Conservation (phyloP, 2,888 invertebrate species). For the Lepidocyrtinus sp. region DNA sequence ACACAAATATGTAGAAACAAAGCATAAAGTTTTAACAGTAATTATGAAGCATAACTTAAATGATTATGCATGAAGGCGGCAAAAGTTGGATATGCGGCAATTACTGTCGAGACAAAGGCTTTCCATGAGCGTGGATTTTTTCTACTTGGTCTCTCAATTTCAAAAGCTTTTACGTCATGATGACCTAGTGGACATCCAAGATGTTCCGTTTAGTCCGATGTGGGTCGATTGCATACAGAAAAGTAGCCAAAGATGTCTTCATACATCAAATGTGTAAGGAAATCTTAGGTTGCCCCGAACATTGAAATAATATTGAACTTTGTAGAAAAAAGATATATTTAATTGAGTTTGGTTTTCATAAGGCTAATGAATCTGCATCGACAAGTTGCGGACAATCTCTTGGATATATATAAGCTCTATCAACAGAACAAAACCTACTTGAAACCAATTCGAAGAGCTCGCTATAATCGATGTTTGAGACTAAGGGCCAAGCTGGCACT, state of each 20-base stretch:
- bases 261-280: conserved; percentile 57
- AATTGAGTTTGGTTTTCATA: background rate
- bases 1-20: conserved; percentile 16
- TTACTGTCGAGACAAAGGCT: conserved; percentile 57
- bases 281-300: background rate
- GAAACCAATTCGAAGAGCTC: conserved; percentile 51
- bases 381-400: conserved; percentile 60
- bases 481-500: conserved; percentile 61
- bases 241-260: conserved; percentile 43
- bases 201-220: conserved; percentile 60
- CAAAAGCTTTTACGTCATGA: conserved; percentile 63
- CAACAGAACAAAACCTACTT: conserved; percentile 18
- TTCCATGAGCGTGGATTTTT: conserved; percentile 59
- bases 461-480: conserved; percentile 62
- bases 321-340: background rate
- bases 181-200: conserved; percentile 61
- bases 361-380: conserved; percentile 66
- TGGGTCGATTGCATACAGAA: conserved; percentile 63
- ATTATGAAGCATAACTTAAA: background rate
- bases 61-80: conserved; percentile 50
- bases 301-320: background rate
- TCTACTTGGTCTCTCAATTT: conserved; percentile 57
- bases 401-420: conserved; percentile 40
- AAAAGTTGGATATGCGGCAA: conserved; percentile 65
- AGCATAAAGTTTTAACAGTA: background rate